Base-by-base conservation (phyloP, 2,113 vertebrate genomes). In the Sinocyclocheilus anshuiensis region DNA sequence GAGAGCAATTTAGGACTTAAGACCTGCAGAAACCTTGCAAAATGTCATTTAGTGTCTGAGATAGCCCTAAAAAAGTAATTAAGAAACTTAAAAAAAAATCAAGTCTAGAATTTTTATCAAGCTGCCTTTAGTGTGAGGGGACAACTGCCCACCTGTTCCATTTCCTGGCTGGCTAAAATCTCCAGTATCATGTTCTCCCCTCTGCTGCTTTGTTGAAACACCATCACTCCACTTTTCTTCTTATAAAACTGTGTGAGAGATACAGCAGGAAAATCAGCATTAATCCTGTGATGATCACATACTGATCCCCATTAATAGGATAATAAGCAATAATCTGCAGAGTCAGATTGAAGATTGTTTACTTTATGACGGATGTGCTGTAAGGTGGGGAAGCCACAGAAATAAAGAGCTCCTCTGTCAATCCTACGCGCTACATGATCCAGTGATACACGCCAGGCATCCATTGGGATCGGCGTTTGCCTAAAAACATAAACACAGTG, bases 151-250 rank as follows among this genome's bases (percentile, higher is more conserved):
- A 98, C 97, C 77, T 91, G 90, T 33, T 96, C 95, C 86, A 91
- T 91, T 71, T 96, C 92, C 53, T 93, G 86, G 89, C 87, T 89
- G 78, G 81, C 61, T 74, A 92, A 53, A 87, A 99, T 96, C 69
- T 99, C 95, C 89, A 99, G 93, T n/a, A 99, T 96, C 96, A 97
- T 97, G 93, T 98, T 99, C 90, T 99, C 98, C 90, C 97, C 97
- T 87, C 98, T 94, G 93, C 98, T 99, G 93, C 96, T 97, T 91
- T 99, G 97, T 92, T 99, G 98, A 93, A 99, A 99, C 84, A 99
- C 97, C 59, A 97, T 94, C 77, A 99, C 97, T 0, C 97, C 97
- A 33, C 87, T 93, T 95, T 98, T 99, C 94, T 94, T 98, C 90
- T 97, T 96, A 88, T 90, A 96, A 89, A 97, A 99, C 98, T 99